Evolutionary conservation across 2,888 invertebrate species (phyloP).

Genomic region (Watsonalla binaria): DNA sequence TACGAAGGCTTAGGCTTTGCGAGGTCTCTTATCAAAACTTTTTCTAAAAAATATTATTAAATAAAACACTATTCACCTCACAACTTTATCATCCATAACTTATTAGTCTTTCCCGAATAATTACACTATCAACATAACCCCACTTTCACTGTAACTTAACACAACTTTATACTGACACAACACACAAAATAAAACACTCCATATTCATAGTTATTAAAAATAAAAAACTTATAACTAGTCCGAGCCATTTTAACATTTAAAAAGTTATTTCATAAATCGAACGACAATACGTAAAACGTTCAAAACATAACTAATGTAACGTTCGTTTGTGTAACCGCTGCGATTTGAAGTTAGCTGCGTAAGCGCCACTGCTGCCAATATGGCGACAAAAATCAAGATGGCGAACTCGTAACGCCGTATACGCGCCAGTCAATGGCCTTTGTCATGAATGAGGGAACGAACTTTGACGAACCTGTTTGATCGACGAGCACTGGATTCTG

Average conservation of each 20-base stretch:
- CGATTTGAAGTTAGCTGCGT: constrained; percentile 49
- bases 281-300: constrained; percentile 40
- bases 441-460: constrained; percentile 54
- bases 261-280: constrained; percentile 22
- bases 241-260: constrained; percentile 47
- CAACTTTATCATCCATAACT: background rate
- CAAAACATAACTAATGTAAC: constrained; percentile 67
- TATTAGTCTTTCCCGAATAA: constrained; percentile 3
- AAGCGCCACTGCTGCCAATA: constrained; percentile 36
- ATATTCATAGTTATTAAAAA: constrained; percentile 13
- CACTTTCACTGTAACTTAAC: constrained; percentile 47
- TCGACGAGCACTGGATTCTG: constrained; percentile 14
- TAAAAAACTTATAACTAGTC: constrained; percentile 18
- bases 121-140: constrained; percentile 59
- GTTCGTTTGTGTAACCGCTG: constrained; percentile 54
- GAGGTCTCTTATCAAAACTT: background rate
- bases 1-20: background rate
- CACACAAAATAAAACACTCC: constrained; percentile 16
- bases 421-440: constrained; percentile 57
- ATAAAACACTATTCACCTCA: background rate
- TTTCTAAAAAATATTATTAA: background rate
- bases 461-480: constrained; percentile 52
- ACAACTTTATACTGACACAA: constrained; percentile 8
- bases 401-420: constrained; percentile 14
- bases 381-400: constrained; percentile 31